Evolutionary conservation across 2,797 vertebrate species (phyloP).

Genomic region (Erethizon dorsatum): DNA sequence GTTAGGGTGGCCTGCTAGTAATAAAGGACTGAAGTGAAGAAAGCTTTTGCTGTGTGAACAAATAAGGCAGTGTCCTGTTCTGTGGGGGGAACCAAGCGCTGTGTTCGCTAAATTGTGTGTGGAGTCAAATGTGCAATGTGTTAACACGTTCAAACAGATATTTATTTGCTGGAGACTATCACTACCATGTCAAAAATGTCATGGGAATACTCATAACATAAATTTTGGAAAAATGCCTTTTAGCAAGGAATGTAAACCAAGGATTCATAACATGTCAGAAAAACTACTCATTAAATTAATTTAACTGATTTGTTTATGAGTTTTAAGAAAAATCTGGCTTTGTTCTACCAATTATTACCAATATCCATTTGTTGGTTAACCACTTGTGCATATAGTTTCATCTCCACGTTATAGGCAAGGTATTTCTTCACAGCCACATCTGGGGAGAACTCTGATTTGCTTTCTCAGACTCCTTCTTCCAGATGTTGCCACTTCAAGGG

Average conservation of each 20-base stretch:
- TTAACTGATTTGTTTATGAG: background rate
- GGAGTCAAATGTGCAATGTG: background rate
- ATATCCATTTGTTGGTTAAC: background rate
- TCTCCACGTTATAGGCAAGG: background rate
- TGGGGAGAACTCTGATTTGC: background rate
- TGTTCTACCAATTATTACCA: background rate
- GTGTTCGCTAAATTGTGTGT: background rate
- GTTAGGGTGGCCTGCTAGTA: too few relatives aligned
- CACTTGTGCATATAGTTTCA: background rate
- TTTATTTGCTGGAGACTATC: background rate
- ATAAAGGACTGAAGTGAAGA: background rate
- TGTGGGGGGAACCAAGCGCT: background rate
- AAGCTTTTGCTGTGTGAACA: background rate
- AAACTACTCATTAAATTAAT: background rate
- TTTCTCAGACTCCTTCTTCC: background rate
- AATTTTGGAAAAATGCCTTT: conserved; percentile 18
- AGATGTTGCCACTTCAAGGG: rapidly evolving
- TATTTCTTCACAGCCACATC: background rate
- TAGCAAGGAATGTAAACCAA: background rate
- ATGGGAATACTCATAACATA: background rate
- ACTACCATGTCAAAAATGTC: background rate
- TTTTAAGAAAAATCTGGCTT: conserved; percentile 16
- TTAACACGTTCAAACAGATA: background rate
- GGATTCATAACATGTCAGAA: background rate
- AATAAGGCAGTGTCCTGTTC: background rate